phyloP scores from a whole-genome alignment of 1,140 invertebrate genomes.

The Aplysia californica region DNA sequence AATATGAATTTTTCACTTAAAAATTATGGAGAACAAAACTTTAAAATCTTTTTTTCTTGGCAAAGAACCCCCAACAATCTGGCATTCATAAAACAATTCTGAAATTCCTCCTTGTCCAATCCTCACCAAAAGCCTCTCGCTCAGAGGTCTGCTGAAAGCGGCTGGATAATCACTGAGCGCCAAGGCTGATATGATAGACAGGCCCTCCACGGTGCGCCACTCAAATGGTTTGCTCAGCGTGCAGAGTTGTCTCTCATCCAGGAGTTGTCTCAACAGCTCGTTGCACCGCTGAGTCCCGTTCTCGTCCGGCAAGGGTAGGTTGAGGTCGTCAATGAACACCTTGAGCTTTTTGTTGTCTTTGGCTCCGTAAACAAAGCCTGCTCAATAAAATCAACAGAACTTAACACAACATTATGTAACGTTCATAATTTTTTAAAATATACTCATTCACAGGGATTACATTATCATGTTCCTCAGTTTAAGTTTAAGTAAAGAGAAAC shows the following conservation, averaged over 20 bases:
- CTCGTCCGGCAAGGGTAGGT: constrained; percentile 57
- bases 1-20: too few species aligned
- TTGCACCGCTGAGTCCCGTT: constrained; percentile 62
- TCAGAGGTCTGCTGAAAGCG: constrained; percentile 46
- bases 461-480: too few species aligned
- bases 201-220: constrained; percentile 60
- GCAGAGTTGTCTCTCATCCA: constrained; percentile 63
- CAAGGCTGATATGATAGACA: constrained; percentile 62
- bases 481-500: too few species aligned
- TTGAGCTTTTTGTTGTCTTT: constrained; percentile 65
- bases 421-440: too few species aligned
- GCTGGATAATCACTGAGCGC: constrained; percentile 57
- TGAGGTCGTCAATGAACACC: constrained; percentile 67
- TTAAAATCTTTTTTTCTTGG: too few species aligned
- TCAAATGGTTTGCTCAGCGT: constrained; percentile 66
- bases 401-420: too few species aligned
- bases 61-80: too few species aligned
- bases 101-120: not conserved
- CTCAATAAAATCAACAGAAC: not conserved
- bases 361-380: constrained; percentile 67
- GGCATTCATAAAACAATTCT: too few species aligned
- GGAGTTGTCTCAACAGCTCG: constrained; percentile 63
- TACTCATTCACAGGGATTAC: too few species aligned
- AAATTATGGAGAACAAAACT: too few species aligned
- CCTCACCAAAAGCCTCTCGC: constrained; percentile 62